Evolutionary conservation across 2,113 vertebrate genomes (phyloP).

Genomic region (Melanerpes aurifrons): DNA sequence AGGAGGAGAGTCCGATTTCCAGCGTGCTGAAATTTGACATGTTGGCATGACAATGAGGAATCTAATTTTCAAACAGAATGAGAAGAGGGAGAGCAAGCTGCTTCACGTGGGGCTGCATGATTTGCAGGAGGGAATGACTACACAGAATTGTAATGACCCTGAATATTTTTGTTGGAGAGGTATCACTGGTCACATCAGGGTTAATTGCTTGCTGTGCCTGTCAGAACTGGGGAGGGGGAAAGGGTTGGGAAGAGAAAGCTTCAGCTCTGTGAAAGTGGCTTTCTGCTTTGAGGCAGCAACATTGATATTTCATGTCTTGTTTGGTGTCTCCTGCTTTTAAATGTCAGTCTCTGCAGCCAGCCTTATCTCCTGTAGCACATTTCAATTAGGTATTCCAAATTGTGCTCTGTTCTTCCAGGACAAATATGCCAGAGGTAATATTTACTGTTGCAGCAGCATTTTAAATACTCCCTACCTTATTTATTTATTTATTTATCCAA

Average conservation of each 20-base stretch:
- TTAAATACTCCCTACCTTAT: conserved; percentile 56
- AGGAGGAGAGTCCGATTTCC: background rate
- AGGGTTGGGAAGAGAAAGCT: conserved; percentile 23
- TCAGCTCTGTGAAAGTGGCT: conserved; percentile 53
- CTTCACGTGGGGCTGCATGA: background rate
- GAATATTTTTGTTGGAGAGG: background rate
- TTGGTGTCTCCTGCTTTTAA: conserved; percentile 77
- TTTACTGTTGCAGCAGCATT: conserved; percentile 76
- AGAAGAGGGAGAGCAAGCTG: background rate
- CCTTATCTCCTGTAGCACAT: conserved; percentile 82
- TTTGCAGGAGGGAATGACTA: background rate
- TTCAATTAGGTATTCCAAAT: conserved; percentile 84
- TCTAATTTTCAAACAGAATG: background rate
- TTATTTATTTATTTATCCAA: too few relatives aligned
- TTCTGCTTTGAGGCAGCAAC: conserved; percentile 71
- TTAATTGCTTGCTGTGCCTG: conserved; percentile 20
- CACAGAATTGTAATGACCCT: background rate
- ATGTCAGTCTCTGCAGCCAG: conserved; percentile 77
- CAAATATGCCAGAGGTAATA: conserved; percentile 78
- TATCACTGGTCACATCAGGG: background rate
- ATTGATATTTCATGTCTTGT: conserved; percentile 78
- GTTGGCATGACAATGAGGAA: background rate
- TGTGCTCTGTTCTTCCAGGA: conserved; percentile 72
- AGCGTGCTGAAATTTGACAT: background rate
- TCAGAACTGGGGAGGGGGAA: background rate